Evolutionary conservation across 2,797 vertebrate genomes (phyloP).

Genomic region (Macropodus opercularis): DNA sequence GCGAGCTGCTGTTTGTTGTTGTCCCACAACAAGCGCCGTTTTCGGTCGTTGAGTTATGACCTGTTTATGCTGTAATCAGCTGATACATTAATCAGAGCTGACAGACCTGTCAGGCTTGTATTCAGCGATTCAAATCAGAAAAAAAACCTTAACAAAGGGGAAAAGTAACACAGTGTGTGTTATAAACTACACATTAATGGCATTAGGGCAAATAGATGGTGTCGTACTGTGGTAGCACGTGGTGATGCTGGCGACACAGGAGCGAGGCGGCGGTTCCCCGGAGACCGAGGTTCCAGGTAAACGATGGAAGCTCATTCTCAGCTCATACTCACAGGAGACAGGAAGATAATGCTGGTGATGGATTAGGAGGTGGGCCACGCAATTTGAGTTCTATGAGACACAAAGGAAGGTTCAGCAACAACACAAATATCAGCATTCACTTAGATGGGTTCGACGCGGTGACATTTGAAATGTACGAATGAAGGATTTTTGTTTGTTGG

Average conservation of each 20-base stretch:
- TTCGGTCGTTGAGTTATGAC: neutral
- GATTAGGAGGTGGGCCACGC: slow-evolving; percentile 40
- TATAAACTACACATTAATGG: neutral
- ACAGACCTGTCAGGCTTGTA: neutral
- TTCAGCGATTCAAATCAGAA: neutral
- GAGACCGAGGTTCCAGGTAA: too few species aligned
- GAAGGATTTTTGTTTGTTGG: neutral
- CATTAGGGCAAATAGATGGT: too few species aligned
- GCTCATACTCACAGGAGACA: slow-evolving; percentile 27
- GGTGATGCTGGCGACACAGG: slow-evolving; percentile 12
- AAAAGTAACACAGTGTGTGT: neutral
- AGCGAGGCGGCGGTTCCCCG: too few species aligned
- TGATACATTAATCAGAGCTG: neutral
- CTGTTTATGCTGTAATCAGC: neutral
- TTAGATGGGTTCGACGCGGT: neutral
- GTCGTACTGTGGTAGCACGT: too few species aligned
- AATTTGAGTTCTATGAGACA: slow-evolving; percentile 16
- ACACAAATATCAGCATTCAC: slow-evolving; percentile 35
- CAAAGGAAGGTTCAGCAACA: slow-evolving; percentile 27
- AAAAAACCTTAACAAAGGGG: neutral
- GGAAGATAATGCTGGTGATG: slow-evolving; percentile 40
- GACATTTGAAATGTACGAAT: slow-evolving; percentile 26
- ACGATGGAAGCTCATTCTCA: slow-evolving; percentile 33
- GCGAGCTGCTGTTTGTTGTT: neutral
- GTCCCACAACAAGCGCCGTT: neutral